phyloP scores from a whole-genome alignment of 2,113 vertebrate genomes.

The Leptocoma aspasia region DNA sequence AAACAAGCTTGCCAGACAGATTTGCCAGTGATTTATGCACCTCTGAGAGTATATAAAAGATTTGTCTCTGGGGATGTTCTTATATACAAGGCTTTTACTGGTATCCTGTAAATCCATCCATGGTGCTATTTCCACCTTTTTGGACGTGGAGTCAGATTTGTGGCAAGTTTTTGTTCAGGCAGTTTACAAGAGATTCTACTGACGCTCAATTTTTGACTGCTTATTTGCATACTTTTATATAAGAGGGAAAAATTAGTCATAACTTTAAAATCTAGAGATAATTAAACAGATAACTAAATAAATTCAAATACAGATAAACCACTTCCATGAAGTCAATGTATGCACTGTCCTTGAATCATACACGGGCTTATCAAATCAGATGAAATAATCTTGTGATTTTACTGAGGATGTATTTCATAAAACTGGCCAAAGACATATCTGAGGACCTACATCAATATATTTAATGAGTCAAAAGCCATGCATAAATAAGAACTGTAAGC shows the following conservation, averaged over 20 bases:
- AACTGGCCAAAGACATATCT: neutral
- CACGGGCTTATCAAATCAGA: neutral
- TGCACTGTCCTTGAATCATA: neutral
- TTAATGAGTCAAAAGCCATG: neutral
- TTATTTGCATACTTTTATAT: neutral
- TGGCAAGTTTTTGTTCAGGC: neutral
- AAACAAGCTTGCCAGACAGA: conserved; percentile 1
- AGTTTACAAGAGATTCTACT: neutral
- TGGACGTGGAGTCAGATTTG: neutral
- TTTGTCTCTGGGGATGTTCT: neutral
- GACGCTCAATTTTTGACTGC: neutral
- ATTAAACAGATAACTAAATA: neutral
- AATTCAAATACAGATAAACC: neutral
- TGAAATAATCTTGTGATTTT: neutral
- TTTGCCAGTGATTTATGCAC: conserved; percentile 42
- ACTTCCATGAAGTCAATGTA: neutral
- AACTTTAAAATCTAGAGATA: neutral
- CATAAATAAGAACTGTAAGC: neutral
- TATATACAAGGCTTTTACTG: conserved; percentile 33
- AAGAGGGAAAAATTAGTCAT: neutral
- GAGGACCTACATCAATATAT: neutral
- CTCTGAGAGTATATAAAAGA: conserved; percentile 24
- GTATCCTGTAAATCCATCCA: neutral
- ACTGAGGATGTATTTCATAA: neutral
- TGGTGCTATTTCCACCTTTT: neutral